A percentile compares a stretch with the other conserved stretches of the same genome.
Conservation (phyloP, 2,797 vertebrate genomes). For the Rhinoraja longicauda region DNA sequence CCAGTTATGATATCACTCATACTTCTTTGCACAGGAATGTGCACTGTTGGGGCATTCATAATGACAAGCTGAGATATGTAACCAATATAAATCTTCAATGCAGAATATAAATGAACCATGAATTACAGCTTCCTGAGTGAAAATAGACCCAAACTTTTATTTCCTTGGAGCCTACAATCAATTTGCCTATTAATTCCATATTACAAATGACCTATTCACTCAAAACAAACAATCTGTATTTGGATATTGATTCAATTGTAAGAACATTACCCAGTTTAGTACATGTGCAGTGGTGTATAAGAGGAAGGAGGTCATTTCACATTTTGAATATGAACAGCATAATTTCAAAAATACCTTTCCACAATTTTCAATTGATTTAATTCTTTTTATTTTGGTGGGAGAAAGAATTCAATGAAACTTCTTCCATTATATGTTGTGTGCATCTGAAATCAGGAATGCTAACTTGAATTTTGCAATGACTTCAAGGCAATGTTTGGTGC, state of each 20-base stretch:
- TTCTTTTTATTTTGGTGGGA: not conserved
- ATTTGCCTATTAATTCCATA: not conserved
- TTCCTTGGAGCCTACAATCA: not conserved
- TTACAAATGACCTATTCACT: not conserved
- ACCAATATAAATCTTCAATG: not conserved
- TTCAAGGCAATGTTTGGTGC: not conserved
- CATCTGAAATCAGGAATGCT: not conserved
- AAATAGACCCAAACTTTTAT: too few species aligned
- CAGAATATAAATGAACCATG: not conserved
- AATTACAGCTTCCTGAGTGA: not conserved
- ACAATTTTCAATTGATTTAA: not conserved
- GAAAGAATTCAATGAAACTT: not conserved
- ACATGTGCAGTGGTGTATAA: not conserved
- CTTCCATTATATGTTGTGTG: not conserved
- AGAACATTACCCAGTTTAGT: not conserved
- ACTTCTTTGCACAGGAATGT: not conserved
- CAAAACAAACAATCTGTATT: not conserved
- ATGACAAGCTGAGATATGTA: slow-evolving; percentile 3
- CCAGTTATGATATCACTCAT: not conserved
- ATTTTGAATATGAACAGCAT: not conserved
- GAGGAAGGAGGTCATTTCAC: not conserved
- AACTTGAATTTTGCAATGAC: not conserved
- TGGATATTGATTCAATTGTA: not conserved
- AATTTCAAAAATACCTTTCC: not conserved
- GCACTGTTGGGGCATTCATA: not conserved